Base-by-base conservation (phyloP, 2,888 invertebrate genomes). In the Drosophila maculinotata region DNA sequence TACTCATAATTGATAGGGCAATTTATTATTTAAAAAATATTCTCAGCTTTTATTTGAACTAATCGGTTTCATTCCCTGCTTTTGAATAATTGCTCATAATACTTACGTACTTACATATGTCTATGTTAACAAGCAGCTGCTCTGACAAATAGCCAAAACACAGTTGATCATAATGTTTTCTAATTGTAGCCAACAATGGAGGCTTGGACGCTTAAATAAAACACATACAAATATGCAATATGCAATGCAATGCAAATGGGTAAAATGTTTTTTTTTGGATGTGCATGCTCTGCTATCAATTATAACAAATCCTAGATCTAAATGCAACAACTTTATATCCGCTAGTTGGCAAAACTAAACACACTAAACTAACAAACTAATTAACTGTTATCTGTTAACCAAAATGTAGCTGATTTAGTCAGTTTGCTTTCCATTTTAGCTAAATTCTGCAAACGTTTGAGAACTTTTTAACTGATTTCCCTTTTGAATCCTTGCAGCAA, bases 151-250 rank as follows among this genome's bases (percentile, higher is more conserved):
- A 30, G 54, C 56, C 20, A 15, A 36, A 54, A 53, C 56, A 53
- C 49, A 68, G 78, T 83, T 82, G 81, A 86, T 68, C 75, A 80
- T 79, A 77, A 80, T 62, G 64, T 85, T 83, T 80, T 82, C 66
- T 80, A 77, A 76, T 84, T 91, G 91, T 91, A 92, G 92, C 92
- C 90, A 86, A 88, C 91, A 88, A 90, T 91, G 91, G 92, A 91
- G 89, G 92, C 91, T 92, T 92, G 92, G 92, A 92, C 91, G 91
- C 92, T 92, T 91, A 92, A 92, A 91, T 92, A 92, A 87, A 83
- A 82, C 69, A 80, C 79, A 81, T 57, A 84, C 70, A 85, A 69
- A 69, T 68, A 81, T 78, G 82, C 82, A 81, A 75, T 47, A 73
- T 63, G 64, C 64, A 58, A 59, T 58, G 39, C 73, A 82, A 77